Conservation (phyloP, 2,797 vertebrate species). For the Triplophysa yarkandensis region DNA sequence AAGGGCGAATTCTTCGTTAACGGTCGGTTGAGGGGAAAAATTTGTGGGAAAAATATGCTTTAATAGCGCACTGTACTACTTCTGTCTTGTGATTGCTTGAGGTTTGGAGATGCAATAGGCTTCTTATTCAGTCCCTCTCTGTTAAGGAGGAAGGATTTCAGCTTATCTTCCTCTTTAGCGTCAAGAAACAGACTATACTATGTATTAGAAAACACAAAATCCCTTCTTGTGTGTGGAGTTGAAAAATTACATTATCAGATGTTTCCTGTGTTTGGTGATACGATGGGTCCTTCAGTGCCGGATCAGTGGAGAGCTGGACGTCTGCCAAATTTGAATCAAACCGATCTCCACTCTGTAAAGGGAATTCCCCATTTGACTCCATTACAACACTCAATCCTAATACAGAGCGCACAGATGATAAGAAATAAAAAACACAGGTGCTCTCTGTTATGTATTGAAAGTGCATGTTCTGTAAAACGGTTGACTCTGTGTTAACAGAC, state of each 20-base stretch:
- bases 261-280: slow-evolving; percentile 30
- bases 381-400: slow-evolving; percentile 32
- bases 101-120: slow-evolving; percentile 36
- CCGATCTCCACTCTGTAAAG: slow-evolving; percentile 47
- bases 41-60: slow-evolving; percentile 31
- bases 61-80: slow-evolving; percentile 7
- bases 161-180: slow-evolving; percentile 7
- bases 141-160: slow-evolving; percentile 18
- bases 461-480: not conserved
- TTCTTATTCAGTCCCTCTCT: slow-evolving; percentile 24
- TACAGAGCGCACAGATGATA: slow-evolving; percentile 28
- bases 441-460: not conserved
- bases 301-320: slow-evolving; percentile 12
- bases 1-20: not conserved
- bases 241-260: not conserved
- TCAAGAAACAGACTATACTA: slow-evolving; percentile 17
- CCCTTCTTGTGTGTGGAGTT: slow-evolving; percentile 4
- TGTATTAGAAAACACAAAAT: slow-evolving; percentile 16
- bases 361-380: slow-evolving; percentile 42
- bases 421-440: not conserved
- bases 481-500: not conserved
- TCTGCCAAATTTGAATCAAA: slow-evolving; percentile 46
- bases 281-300: slow-evolving; percentile 1
- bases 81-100: slow-evolving; percentile 38
- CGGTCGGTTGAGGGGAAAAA: slow-evolving; percentile 23